These are phyloP conservation scores for Cheirogaleus major DNA, from an alignment of 2,797 vertebrate species.

Conservation along the genomic window DNA sequence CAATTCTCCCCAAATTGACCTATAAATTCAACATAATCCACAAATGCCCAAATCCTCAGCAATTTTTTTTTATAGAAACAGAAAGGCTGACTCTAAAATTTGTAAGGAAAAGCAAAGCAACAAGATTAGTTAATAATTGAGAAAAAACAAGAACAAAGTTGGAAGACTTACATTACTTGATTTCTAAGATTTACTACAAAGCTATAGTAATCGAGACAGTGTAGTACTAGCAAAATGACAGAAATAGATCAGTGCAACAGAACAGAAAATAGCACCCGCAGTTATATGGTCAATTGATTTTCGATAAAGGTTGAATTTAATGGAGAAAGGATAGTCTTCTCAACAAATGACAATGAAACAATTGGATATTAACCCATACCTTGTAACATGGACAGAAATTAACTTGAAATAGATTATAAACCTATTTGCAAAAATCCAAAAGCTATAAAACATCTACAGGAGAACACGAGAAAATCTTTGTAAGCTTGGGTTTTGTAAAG, in stretches of 20 bases:
- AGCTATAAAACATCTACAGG: neutral
- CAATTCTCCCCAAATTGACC: neutral
- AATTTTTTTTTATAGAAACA: neutral
- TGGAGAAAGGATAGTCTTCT: neutral
- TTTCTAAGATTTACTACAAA: conserved; percentile 26
- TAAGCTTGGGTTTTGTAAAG: neutral
- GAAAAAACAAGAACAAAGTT: neutral
- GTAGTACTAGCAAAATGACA: neutral
- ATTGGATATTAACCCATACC: neutral
- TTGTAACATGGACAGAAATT: neutral
- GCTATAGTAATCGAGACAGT: neutral
- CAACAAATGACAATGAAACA: neutral
- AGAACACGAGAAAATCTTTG: neutral
- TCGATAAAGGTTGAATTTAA: neutral
- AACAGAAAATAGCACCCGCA: neutral
- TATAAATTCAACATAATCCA: neutral
- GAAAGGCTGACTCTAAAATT: neutral
- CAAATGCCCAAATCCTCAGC: neutral
- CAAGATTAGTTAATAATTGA: neutral
- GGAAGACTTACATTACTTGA: neutral
- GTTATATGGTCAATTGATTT: neutral
- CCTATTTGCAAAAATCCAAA: neutral
- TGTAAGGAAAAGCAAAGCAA: neutral
- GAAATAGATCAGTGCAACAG: neutral
- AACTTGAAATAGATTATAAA: neutral